phyloP scores from a whole-genome alignment of 2,113 vertebrate genomes.

The Paralichthys olivaceus region DNA sequence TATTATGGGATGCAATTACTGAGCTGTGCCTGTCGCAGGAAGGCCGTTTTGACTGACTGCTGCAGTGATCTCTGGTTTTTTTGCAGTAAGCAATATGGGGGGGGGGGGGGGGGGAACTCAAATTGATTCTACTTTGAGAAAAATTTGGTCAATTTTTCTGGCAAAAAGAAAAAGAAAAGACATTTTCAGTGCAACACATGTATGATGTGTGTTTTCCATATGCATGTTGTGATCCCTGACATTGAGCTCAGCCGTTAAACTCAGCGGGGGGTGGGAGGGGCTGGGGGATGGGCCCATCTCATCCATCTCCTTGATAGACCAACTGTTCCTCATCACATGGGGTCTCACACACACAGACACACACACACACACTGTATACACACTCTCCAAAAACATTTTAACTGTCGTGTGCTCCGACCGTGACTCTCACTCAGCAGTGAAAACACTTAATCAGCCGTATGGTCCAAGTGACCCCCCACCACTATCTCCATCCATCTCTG shows the following conservation, averaged over 20 bases:
- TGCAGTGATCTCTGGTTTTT: slow-evolving; percentile 4
- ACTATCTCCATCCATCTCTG: slow-evolving; percentile 57
- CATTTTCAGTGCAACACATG: neutral
- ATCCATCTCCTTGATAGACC: slow-evolving; percentile 66
- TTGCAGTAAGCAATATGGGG: neutral
- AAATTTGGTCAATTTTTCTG: neutral
- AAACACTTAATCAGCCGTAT: slow-evolving; percentile 73
- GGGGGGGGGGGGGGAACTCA: neutral
- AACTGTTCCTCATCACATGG: slow-evolving; percentile 67
- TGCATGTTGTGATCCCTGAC: slow-evolving; percentile 30
- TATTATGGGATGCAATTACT: slow-evolving; percentile 14
- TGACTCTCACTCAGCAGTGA: slow-evolving; percentile 31
- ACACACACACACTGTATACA: neutral
- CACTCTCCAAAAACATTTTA: slow-evolving; percentile 48
- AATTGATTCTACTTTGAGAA: neutral
- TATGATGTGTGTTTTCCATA: neutral
- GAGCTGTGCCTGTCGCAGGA: slow-evolving; percentile 19
- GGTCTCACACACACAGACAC: slow-evolving; percentile 24
- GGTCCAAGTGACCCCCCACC: slow-evolving; percentile 59
- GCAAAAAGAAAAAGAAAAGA: no score
- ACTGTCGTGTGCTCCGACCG: slow-evolving; percentile 41
- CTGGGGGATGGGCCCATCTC: slow-evolving; percentile 35
- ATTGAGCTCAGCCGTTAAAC: slow-evolving; percentile 47
- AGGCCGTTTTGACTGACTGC: slow-evolving; percentile 14
- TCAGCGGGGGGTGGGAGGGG: slow-evolving; percentile 12